These are phyloP conservation scores for Valencia hispanica DNA, from an alignment of 2,797 vertebrate genomes.

Conservation along the genomic window DNA sequence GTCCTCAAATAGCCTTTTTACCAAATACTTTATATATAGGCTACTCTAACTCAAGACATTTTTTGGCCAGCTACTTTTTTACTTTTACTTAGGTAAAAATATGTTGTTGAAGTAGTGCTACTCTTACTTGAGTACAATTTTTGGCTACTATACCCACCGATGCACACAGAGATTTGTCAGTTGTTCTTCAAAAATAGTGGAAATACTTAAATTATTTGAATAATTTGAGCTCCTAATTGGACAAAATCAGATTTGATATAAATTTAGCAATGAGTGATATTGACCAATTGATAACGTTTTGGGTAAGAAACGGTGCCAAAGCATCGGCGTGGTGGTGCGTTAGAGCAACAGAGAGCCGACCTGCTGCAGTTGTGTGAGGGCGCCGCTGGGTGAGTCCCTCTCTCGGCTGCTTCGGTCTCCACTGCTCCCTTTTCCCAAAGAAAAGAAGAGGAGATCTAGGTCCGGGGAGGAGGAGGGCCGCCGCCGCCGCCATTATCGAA, in stretches of 20 bases:
- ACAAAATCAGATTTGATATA: neutral
- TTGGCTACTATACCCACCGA: too few species aligned
- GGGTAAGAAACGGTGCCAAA: conserved; percentile 31
- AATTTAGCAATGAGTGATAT: neutral
- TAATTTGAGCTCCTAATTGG: neutral
- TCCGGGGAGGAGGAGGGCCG: conserved; percentile 77
- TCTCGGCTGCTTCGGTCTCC: conserved; percentile 75
- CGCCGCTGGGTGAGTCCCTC: conserved; percentile 87
- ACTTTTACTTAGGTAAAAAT: too few species aligned
- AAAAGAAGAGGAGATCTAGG: conserved; percentile 83
- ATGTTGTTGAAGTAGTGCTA: too few species aligned
- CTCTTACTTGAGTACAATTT: too few species aligned
- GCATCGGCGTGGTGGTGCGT: conserved; percentile 18
- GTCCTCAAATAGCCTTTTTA: too few species aligned
- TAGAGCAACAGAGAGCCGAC: conserved; percentile 39
- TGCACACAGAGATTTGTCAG: too few species aligned
- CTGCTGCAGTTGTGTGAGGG: conserved; percentile 83
- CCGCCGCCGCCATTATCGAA: conserved; percentile 82
- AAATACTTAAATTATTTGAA: neutral
- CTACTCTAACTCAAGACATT: too few species aligned
- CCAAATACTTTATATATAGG: too few species aligned
- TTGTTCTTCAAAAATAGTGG: neutral
- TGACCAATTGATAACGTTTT: conserved; percentile 28
- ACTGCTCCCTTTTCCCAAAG: conserved; percentile 80
- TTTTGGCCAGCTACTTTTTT: too few species aligned